These are phyloP conservation scores for Megaceryle maxima DNA, from an alignment of 2,113 vertebrate genomes.

Conservation along the genomic window DNA sequence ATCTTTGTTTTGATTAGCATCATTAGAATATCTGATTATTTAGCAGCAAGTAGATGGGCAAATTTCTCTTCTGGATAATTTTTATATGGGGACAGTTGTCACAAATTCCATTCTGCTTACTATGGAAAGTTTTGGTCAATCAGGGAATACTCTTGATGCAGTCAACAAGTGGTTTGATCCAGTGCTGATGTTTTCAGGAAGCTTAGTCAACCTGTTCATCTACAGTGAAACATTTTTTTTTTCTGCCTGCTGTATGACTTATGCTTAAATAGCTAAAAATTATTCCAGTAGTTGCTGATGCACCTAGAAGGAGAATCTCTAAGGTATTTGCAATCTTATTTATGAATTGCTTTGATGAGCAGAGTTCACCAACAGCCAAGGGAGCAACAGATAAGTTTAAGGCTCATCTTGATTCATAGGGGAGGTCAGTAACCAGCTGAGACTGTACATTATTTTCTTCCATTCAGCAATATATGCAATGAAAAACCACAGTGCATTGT, in stretches of 20 bases:
- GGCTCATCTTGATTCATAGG: slow-evolving; percentile 39
- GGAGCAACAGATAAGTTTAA: slow-evolving; percentile 29
- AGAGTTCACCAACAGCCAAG: neutral
- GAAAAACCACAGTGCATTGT: neutral
- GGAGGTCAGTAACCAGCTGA: slow-evolving; percentile 33
- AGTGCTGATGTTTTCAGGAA: neutral
- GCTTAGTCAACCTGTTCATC: neutral
- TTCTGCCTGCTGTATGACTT: neutral
- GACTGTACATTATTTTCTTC: slow-evolving; percentile 33
- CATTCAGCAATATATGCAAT: slow-evolving; percentile 35
- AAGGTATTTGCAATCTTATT: neutral
- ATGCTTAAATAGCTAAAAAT: neutral
- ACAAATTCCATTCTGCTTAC: neutral
- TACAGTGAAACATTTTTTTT: neutral
- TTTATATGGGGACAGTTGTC: neutral
- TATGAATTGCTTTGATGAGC: slow-evolving; percentile 14
- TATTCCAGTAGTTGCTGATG: neutral
- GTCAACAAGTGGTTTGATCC: neutral
- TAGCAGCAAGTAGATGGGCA: neutral
- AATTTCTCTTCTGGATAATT: neutral
- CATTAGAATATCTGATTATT: neutral
- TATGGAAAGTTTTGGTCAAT: neutral
- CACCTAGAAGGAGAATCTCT: neutral
- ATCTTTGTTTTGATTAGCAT: neutral
- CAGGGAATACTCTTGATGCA: neutral